Evolutionary conservation across 2,888 invertebrate species (phyloP).

Genomic region (Noctua comes): DNA sequence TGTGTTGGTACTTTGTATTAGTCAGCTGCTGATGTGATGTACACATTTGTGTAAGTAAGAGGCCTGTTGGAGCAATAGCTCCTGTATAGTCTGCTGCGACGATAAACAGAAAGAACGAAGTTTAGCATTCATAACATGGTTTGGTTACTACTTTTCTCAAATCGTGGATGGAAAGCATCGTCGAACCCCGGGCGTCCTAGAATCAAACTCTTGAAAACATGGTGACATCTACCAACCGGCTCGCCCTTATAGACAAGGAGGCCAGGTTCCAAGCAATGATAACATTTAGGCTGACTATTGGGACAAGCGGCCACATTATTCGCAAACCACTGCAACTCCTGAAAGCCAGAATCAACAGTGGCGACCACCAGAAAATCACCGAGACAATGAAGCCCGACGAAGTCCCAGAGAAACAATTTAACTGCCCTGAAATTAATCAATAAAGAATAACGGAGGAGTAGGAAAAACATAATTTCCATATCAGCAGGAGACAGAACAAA

Average conservation of each 20-base stretch:
- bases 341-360: too few species aligned
- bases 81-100: background rate
- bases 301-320: too few species aligned
- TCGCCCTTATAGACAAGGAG: background rate
- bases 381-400: too few species aligned
- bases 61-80: too few species aligned
- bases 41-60: slow-evolving; percentile 1
- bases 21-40: slow-evolving; percentile 3
- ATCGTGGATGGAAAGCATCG: background rate
- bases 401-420: too few species aligned
- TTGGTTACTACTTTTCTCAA: background rate
- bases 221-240: background rate
- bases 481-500: background rate
- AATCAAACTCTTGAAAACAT: background rate
- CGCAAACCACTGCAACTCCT: too few species aligned
- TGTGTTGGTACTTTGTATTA: slow-evolving; percentile 24
- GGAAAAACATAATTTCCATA: background rate
- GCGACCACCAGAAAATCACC: too few species aligned
- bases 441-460: background rate
- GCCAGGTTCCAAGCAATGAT: background rate
- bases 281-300: background rate
- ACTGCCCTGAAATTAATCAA: too few species aligned
- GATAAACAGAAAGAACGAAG: background rate
- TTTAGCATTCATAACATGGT: background rate
- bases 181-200: background rate